phyloP scores from a whole-genome alignment of 2,888 invertebrate species.

The Stenchaetothrips biformis region DNA sequence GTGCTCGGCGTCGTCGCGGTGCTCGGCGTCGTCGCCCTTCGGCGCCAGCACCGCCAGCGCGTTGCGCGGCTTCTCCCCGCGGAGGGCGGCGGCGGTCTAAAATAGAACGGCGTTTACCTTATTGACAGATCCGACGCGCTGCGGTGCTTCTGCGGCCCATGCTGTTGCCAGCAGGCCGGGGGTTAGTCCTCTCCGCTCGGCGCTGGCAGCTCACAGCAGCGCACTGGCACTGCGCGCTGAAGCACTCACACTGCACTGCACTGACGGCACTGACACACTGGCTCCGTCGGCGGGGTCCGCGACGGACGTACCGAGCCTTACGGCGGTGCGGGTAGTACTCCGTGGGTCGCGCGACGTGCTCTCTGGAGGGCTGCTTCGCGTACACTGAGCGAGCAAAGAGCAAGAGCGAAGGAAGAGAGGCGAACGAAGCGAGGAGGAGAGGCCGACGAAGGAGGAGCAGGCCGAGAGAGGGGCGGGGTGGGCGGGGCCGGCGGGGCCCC shows the following conservation, averaged over 20 bases:
- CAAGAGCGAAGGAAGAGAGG: too few relatives aligned
- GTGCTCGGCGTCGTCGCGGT: too few relatives aligned
- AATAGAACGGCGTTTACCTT: background rate
- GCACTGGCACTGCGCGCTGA: background rate
- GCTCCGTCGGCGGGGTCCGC: conserved; percentile 55
- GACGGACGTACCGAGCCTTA: conserved; percentile 81
- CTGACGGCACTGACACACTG: background rate
- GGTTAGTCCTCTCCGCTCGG: background rate
- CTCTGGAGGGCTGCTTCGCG: background rate
- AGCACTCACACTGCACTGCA: background rate
- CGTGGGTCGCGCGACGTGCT: conserved; percentile 60
- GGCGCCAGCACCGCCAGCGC: background rate
- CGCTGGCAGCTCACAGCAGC: background rate
- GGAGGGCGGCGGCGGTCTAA: background rate
- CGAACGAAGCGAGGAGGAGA: background rate
- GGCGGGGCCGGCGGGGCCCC: background rate
- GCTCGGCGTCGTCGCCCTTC: background rate
- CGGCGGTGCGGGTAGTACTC: conserved; percentile 81
- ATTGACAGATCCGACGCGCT: conserved; percentile 9
- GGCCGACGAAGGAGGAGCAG: background rate
- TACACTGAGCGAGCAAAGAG: background rate
- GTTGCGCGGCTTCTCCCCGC: background rate
- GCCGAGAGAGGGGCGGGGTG: background rate
- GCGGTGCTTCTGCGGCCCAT: background rate
- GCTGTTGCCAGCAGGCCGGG: background rate